A percentile compares a stretch with the other conserved stretches of the same genome.
phyloP scores from a whole-genome alignment of 2,888 invertebrate genomes.

The Clanis bilineata region DNA sequence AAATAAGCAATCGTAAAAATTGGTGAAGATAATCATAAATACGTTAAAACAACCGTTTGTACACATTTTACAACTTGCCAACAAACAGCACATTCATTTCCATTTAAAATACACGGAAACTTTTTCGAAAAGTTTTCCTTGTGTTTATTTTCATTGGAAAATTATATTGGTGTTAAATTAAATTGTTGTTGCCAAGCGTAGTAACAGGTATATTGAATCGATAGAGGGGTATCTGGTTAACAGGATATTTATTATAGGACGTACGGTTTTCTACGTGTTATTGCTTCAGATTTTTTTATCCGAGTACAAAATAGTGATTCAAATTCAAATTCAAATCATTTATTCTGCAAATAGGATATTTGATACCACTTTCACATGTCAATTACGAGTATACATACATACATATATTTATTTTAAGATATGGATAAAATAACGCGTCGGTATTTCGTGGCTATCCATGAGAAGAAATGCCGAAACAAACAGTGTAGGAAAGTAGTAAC shows the following conservation, averaged over 20 bases:
- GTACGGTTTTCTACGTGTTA: not conserved
- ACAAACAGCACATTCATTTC: not conserved
- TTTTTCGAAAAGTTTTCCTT: not conserved
- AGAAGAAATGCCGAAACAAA: too few relatives aligned
- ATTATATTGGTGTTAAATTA: slow-evolving; percentile 6
- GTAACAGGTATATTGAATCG: not conserved
- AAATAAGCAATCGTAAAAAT: too few relatives aligned
- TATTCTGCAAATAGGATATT: too few relatives aligned
- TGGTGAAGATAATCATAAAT: not conserved
- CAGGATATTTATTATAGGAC: slow-evolving; percentile 1
- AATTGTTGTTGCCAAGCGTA: not conserved
- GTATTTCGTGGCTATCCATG: too few relatives aligned
- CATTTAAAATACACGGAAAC: not conserved
- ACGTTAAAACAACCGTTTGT: not conserved
- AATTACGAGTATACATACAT: too few relatives aligned
- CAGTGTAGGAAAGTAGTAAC: too few relatives aligned
- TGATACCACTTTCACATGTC: too few relatives aligned
- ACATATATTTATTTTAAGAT: too few relatives aligned
- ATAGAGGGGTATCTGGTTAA: slow-evolving; percentile 6
- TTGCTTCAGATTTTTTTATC: too few relatives aligned
- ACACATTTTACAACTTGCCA: not conserved
- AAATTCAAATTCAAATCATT: too few relatives aligned
- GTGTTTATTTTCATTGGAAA: not conserved
- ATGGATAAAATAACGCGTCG: too few relatives aligned
- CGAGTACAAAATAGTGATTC: too few relatives aligned